Evolutionary conservation across 2,113 vertebrate species (phyloP), one percentile per base, ranked within the genome.

Genomic region (Sialia sialis): DNA sequence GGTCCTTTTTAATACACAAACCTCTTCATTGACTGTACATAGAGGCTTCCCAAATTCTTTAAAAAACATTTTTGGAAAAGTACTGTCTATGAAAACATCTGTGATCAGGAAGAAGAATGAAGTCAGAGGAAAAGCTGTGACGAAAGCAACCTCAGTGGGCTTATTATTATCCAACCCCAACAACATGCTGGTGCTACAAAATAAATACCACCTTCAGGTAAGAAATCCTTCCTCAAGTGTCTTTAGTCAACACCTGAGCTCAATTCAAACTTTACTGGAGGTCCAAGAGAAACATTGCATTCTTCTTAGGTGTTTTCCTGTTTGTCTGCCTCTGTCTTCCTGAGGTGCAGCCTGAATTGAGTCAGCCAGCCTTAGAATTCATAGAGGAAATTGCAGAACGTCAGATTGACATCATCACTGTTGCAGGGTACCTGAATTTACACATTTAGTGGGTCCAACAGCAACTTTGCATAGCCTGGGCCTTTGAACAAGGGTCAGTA

Each of bases 241-340:
- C 55, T 81, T 84, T 46, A 41, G 76, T 84, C 26, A 77, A 67
- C 10, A 27, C 64, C 55, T 89, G 59, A 96, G 30, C 68, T 89
- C 69, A 77, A 41, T 34, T 41, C 62, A 86, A 66, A 68, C 58
- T 74, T 94, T 66, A 29, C 51, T 70, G 55, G 34, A 89, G 27
- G 56, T 56, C 52, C 41, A 55, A 84, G 27, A 84, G 81, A 93
- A 91, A 87, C 36, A 38, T 4, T 80, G 20, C 54, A 46, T 89
- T 95, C 68, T 86, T 92, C 64, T 87, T 30, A 36, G 60, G 17
- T 51, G 79, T 89, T 83, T 96, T 95, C 64, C 84, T 95, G 89
- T 91, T 95, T 89, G 68, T 67, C 39, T 87, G 56, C 23, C 21
- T 58, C 76, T 59, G n/a, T 32, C 27, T 15, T 93, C 38, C 43